Evolutionary conservation across 35 echinoderm and acorn worm genomes (phyloP), one percentile per base, ranked within the genome.

Genomic region (Patiria miniata): DNA sequence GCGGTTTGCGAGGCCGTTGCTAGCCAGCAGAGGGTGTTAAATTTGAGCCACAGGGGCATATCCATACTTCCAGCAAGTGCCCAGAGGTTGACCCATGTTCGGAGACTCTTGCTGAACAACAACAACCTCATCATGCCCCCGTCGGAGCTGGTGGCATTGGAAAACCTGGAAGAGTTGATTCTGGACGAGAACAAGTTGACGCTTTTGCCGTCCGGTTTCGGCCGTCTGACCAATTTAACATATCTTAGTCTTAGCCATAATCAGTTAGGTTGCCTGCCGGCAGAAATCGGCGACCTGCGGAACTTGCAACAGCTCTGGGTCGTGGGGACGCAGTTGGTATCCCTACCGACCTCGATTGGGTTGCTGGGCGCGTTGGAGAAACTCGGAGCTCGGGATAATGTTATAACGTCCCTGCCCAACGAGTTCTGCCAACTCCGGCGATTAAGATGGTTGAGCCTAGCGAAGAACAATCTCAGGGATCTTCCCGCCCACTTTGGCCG

Each of bases 201-300:
- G 5, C 21, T 99, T 28, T 42, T 99, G 19, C 96, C 96, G 5
- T 95, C 92, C 2, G 96, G 96, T 1, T 44, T 99, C 65, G 96
- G 96, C 5, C 50, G 68, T n/a, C 78, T 99, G 26, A 77, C 44
- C 10, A 99, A 99, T 39, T 30, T 99, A 2, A 92, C 51, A 32
- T 99, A 94, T 52, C 83, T 99, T 9, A 99, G 90, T 73, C 61
- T 99, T 28, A 99, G 92, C 69, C 93, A 99, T 76, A 99, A 99
- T 65, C 83, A 82, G 1, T 73, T 99, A 0, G 89, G 96, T 2
- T 90, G 78, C 29, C 93, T 99, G 54, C 96, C 96, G 16, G 61
- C 57, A 29, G 96, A 99, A 58, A 99, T 99, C 44, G 96, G 96
- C 4, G 92, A 99, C 77, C 79, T 99, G 23, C 89, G 54, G 7